These are phyloP conservation scores for Enteromius mattozi DNA, from an alignment of 2,797 vertebrate species.

Conservation along the genomic window DNA sequence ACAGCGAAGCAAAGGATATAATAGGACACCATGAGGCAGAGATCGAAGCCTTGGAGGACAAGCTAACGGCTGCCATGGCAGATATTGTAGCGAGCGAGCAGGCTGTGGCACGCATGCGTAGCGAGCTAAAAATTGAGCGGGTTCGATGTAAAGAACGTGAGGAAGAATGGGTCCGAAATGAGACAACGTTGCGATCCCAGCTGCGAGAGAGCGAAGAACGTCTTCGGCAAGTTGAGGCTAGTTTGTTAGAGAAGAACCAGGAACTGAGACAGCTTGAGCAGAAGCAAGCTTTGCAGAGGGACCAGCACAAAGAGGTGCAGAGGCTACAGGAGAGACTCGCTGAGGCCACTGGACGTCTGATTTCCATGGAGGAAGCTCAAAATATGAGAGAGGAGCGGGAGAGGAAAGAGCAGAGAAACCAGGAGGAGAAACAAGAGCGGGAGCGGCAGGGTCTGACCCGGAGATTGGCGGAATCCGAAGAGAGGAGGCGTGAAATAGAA, in stretches of 20 bases:
- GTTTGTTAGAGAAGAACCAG: conserved; percentile 89
- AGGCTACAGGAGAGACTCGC: conserved; percentile 87
- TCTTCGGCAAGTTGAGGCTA: conserved; percentile 87
- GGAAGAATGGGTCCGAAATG: conserved; percentile 84
- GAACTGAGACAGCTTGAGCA: conserved; percentile 88
- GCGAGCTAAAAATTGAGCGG: conserved; percentile 88
- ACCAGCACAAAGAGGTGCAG: conserved; percentile 90
- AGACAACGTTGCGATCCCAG: conserved; percentile 83
- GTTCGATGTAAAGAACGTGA: conserved; percentile 86
- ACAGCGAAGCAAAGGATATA: conserved; percentile 89
- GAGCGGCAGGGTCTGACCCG: conserved; percentile 86
- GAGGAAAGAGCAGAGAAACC: conserved; percentile 82
- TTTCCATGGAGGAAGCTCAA: conserved; percentile 86
- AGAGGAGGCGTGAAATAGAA: conserved; percentile 81
- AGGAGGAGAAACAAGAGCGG: conserved; percentile 88
- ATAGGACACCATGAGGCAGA: conserved; percentile 89
- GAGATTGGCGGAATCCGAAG: conserved; percentile 86
- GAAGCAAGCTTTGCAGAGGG: conserved; percentile 90
- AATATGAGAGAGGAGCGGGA: conserved; percentile 89
- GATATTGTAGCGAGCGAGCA: conserved; percentile 92
- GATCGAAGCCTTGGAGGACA: conserved; percentile 87
- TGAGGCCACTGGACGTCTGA: conserved; percentile 85
- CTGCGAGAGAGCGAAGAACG: conserved; percentile 90
- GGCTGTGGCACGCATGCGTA: conserved; percentile 87
- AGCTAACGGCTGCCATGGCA: conserved; percentile 85